Conservation (phyloP, 2,888 invertebrate species). For the Gryllus longicercus region DNA sequence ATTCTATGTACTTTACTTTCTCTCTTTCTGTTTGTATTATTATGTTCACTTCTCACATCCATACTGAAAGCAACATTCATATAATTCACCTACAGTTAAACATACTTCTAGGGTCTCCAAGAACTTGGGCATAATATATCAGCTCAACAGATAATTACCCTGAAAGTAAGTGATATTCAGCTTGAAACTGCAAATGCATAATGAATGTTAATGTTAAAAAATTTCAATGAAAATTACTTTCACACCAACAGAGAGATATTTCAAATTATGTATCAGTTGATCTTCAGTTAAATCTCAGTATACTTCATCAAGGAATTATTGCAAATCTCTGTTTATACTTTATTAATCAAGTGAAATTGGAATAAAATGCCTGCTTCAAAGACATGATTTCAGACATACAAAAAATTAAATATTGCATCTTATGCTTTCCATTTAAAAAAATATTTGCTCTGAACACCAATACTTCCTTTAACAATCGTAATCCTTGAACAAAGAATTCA, state of each 20-base stretch:
- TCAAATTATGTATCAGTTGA: conserved; percentile 21
- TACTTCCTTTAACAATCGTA: neutral
- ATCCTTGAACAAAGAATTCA: neutral
- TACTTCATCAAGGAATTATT: too few species aligned
- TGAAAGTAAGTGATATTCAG: conserved; percentile 69
- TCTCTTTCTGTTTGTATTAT: conserved; percentile 37
- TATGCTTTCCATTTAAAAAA: too few species aligned
- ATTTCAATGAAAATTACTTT: too few species aligned
- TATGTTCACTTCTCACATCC: neutral
- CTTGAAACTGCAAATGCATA: neutral
- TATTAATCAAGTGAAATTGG: too few species aligned
- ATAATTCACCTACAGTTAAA: conserved; percentile 34
- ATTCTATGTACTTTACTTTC: conserved; percentile 25
- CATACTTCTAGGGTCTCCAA: conserved; percentile 78
- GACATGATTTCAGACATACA: too few species aligned
- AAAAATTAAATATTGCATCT: too few species aligned
- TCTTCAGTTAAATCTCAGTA: neutral
- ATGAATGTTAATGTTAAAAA: neutral
- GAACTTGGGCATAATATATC: conserved; percentile 91
- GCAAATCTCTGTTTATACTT: too few species aligned
- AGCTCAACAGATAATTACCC: conserved; percentile 83
- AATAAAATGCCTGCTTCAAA: too few species aligned
- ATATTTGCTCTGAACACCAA: neutral
- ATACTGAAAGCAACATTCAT: conserved; percentile 29
- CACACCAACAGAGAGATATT: too few species aligned